A percentile compares a stretch with the other conserved stretches of the same genome.
phyloP scores from a whole-genome alignment of 2,797 vertebrate species.

The Micromesistius poutassou region DNA sequence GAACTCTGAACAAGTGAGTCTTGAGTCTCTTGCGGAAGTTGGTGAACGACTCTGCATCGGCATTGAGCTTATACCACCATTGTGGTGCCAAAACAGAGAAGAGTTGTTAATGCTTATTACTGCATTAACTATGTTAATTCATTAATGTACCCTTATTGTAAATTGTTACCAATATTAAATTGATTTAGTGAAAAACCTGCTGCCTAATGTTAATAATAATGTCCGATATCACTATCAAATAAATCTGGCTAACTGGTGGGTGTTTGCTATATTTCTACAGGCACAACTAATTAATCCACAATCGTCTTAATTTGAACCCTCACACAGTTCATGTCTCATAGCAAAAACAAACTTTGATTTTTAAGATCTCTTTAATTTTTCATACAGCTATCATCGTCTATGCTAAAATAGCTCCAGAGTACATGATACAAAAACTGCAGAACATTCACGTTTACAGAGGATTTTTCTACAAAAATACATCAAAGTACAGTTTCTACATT shows the following conservation, averaged over 20 bases:
- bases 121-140: too few species aligned
- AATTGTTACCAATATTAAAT: background rate
- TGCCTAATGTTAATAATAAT: background rate
- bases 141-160: too few species aligned
- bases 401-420: constrained; percentile 50
- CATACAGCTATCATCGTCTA: constrained; percentile 32
- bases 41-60: too few species aligned
- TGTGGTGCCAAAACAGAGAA: too few species aligned
- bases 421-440: constrained; percentile 55
- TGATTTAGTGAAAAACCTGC: background rate
- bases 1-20: too few species aligned
- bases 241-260: background rate
- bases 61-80: too few species aligned
- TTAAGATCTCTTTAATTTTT: constrained; percentile 58
- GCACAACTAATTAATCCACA: background rate
- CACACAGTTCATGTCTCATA: constrained; percentile 16
- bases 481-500: constrained; percentile 46
- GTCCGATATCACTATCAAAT: background rate
- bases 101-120: too few species aligned
- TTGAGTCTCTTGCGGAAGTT: too few species aligned
- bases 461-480: constrained; percentile 68
- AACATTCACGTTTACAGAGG: constrained; percentile 61
- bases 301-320: background rate
- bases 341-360: constrained; percentile 32
- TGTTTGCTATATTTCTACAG: background rate